phyloP scores from a whole-genome alignment of 2,888 invertebrate genomes.

The Lasioglossum pauxillum region DNA sequence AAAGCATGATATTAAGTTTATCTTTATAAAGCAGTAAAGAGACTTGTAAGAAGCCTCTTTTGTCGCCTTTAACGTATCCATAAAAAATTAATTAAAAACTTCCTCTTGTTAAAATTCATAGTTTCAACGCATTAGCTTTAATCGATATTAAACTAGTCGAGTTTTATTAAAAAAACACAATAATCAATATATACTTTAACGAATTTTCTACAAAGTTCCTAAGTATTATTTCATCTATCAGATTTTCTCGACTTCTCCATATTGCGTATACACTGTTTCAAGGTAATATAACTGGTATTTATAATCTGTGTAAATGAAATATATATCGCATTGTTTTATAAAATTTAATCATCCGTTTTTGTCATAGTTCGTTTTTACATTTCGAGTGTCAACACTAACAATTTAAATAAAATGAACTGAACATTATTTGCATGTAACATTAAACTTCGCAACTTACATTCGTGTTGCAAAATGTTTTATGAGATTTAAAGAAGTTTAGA shows the following conservation, averaged over 20 bases:
- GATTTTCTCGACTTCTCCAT: not conserved
- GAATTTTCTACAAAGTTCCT: not conserved
- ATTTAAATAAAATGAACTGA: conserved; percentile 16
- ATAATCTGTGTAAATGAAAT: conserved; percentile 16
- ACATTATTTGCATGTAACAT: conserved; percentile 8
- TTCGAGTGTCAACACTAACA: conserved; percentile 19
- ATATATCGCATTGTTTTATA: conserved; percentile 20
- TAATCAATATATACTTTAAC: conserved; percentile 16
- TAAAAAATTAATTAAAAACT: conserved; percentile 21
- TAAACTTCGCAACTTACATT: conserved; percentile 23
- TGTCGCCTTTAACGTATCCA: not conserved
- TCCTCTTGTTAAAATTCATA: conserved; percentile 19
- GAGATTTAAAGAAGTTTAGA: conserved; percentile 15
- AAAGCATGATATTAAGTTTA: not conserved
- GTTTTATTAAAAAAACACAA: conserved; percentile 12
- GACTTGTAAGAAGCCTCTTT: not conserved
- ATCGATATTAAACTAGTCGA: conserved; percentile 10
- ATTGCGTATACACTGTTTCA: conserved; percentile 10
- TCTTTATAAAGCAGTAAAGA: not conserved
- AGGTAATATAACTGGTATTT: conserved; percentile 11
- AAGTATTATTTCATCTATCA: conserved; percentile 17
- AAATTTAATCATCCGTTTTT: conserved; percentile 30
- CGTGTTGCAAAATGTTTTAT: not conserved
- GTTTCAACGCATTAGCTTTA: conserved; percentile 6
- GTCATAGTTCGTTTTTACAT: conserved; percentile 21